phyloP scores from a whole-genome alignment of 2,888 invertebrate genomes.

The Nasonia oneida region DNA sequence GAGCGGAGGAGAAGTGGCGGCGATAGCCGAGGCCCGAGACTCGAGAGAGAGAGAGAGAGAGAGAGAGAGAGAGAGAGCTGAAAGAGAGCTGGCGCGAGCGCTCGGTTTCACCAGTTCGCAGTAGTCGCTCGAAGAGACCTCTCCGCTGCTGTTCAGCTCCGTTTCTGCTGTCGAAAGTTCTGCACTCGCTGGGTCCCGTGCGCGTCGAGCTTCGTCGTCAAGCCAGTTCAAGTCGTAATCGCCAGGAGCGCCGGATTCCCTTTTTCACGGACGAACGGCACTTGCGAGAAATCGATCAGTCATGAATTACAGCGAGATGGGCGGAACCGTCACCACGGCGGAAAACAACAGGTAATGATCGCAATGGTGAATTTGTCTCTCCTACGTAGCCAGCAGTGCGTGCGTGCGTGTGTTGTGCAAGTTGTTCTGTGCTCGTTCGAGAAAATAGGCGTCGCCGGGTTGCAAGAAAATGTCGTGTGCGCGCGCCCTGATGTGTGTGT shows the following conservation, averaged over 20 bases:
- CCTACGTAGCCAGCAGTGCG: background rate
- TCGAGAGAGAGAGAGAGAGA: background rate
- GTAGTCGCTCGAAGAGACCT: constrained; percentile 39
- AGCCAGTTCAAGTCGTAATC: background rate
- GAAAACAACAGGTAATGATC: constrained; percentile 56
- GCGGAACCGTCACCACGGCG: constrained; percentile 44
- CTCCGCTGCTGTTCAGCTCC: background rate
- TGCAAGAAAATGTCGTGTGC: background rate
- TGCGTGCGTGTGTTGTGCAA: background rate
- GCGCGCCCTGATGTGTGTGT: too few species aligned
- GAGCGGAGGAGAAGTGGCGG: background rate
- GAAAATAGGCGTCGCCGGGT: constrained; percentile 42
- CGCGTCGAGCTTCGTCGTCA: background rate
- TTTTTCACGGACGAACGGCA: background rate
- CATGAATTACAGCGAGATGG: constrained; percentile 56
- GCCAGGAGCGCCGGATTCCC: background rate
- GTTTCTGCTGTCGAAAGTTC: background rate
- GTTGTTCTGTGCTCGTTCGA: background rate
- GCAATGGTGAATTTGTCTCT: background rate
- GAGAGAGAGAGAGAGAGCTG: background rate
- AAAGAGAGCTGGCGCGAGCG: constrained; percentile 24
- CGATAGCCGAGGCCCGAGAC: too few species aligned
- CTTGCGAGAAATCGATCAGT: background rate
- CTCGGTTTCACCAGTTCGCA: constrained; percentile 49
- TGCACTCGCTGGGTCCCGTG: background rate